Evolutionary conservation across 2,888 invertebrate genomes (phyloP), one percentile per base, ranked within the genome.

Genomic region (Phaedon cochleariae): DNA sequence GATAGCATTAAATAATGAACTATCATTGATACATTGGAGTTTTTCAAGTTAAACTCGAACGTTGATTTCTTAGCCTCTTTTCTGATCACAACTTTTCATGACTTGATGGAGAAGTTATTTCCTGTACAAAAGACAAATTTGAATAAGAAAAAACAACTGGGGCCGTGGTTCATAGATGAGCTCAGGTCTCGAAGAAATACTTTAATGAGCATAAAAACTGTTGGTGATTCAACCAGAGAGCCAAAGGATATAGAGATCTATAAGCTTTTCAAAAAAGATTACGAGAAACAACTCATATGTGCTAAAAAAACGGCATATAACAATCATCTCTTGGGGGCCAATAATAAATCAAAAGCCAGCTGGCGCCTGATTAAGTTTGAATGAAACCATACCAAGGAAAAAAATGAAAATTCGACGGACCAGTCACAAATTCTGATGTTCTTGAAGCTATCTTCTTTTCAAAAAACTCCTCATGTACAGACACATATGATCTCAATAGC

Each of bases 291-390:
- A 5, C 52, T 26, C 10, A 52, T 29, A 10, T 22, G 1, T 12
- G 15, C 52, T 52, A 52, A 52, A 52, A 52, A 17, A 45, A 45
- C 45, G 3, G 45, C 45, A 15, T 45, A 45, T 17, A 12, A n/a
- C 45, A 45, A 45, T 3, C 10, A 45, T 45, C 45, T 45, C 17
- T n/a, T 15, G 10, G 45, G n/a, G 3, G 45, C 45, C 10, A 10
- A 45, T 6, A 45, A 45, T 17, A 45, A 45, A 45, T 45, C 45
- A 6, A 45, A 45, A 45, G 45, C 29, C 4, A 29, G 7, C 7
- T 29, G 29, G 29, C 29, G 29, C 29, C 7, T 29, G 7, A 29
- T 29, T 6, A 29, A 29, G 5, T 29, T 29, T 29, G 29, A 29
- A 29, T 6, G 29, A 29, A 29, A 29, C 7, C 29, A 29, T 29